Evolutionary conservation across 2,888 invertebrate species (phyloP).

Genomic region (Rhagonycha lutea): DNA sequence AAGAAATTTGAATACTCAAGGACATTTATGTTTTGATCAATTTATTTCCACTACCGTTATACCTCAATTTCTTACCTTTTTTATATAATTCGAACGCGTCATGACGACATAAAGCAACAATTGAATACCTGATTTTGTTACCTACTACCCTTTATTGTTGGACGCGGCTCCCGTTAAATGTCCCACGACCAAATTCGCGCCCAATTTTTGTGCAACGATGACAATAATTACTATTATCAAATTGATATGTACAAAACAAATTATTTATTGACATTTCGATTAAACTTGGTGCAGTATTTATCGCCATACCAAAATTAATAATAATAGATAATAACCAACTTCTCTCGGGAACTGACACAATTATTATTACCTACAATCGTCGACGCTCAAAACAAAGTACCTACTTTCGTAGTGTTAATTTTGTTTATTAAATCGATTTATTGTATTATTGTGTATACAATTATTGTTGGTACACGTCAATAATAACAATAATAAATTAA

Average conservation of each 20-base stretch:
- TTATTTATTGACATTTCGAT: neutral
- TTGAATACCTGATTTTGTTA: neutral
- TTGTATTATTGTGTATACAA: neutral
- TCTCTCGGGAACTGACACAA: neutral
- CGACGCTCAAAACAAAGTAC: neutral
- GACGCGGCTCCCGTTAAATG: neutral
- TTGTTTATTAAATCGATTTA: neutral
- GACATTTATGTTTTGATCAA: constrained; percentile 56
- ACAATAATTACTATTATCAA: neutral
- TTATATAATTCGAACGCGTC: neutral
- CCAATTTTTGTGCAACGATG: neutral
- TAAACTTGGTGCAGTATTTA: neutral
- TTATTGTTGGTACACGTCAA: neutral
- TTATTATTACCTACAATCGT: neutral
- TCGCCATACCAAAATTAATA: neutral
- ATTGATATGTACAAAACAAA: neutral
- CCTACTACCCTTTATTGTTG: neutral
- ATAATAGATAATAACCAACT: neutral
- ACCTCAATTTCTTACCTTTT: constrained; percentile 21
- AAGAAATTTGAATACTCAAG: constrained; percentile 50
- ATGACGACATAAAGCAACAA: neutral
- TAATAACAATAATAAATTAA: neutral
- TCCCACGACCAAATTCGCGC: neutral
- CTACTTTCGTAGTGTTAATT: neutral
- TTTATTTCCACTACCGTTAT: constrained; percentile 29